Evolutionary conservation across 2,113 vertebrate species (phyloP).

Genomic region (Semnornis frantzii): DNA sequence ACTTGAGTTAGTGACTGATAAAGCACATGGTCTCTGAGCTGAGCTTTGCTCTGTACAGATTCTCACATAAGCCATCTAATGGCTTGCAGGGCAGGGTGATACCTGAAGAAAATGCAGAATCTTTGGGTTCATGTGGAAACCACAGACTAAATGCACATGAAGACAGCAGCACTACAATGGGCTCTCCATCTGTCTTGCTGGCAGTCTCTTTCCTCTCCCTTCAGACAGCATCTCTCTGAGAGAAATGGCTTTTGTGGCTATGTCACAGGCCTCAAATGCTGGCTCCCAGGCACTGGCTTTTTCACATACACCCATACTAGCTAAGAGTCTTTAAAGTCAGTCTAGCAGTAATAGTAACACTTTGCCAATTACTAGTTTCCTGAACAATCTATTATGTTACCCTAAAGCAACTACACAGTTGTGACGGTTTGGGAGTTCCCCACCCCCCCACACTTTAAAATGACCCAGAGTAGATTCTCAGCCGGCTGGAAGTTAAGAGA

Average conservation of each 20-base stretch:
- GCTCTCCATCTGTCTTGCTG: not conserved
- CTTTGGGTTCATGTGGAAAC: not conserved
- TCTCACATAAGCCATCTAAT: not conserved
- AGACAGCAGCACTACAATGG: not conserved
- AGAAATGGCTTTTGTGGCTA: not conserved
- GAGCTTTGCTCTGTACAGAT: not conserved
- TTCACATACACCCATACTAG: not conserved
- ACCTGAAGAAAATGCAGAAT: not conserved
- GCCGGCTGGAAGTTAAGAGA: no score
- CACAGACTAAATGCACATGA: not conserved
- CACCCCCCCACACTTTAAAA: no score
- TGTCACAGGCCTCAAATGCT: not conserved
- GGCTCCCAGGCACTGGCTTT: not conserved
- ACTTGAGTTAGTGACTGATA: not conserved
- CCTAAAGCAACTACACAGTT: not conserved
- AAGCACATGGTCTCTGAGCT: accelerated
- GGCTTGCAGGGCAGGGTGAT: not conserved
- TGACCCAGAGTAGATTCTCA: no score
- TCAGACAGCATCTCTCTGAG: not conserved
- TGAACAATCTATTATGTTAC: not conserved
- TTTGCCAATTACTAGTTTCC: not conserved
- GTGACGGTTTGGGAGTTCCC: no score
- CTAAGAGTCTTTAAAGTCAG: not conserved
- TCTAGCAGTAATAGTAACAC: not conserved
- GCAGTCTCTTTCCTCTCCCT: not conserved